phyloP scores from a whole-genome alignment of 2,797 vertebrate genomes.

The Sebastes trivittatus region DNA sequence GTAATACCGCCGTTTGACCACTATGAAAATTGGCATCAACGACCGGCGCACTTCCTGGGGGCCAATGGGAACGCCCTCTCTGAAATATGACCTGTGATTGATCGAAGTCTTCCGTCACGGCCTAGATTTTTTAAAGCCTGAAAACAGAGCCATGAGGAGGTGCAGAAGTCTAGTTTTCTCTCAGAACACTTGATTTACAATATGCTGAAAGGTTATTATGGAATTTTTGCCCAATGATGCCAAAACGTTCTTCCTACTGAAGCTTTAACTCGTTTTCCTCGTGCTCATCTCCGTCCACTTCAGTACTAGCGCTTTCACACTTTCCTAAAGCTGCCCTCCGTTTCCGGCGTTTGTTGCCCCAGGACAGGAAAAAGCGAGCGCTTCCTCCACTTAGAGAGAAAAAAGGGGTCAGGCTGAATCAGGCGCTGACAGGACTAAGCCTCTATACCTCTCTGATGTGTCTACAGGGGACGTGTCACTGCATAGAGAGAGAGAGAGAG shows the following conservation, averaged over 20 bases:
- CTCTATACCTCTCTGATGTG: conserved; percentile 75
- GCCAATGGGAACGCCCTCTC: too few relatives aligned
- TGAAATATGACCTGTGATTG: too few relatives aligned
- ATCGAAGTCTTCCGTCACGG: accelerated
- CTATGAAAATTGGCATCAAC: too few relatives aligned
- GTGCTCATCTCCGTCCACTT: conserved; percentile 11
- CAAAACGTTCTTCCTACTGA: too few relatives aligned
- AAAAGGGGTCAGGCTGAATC: conserved; percentile 79
- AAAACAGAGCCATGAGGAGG: too few relatives aligned
- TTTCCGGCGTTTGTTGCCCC: conserved; percentile 70
- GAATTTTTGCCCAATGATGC: too few relatives aligned
- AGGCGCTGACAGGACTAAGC: conserved; percentile 84
- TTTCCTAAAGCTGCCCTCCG: conserved; percentile 29
- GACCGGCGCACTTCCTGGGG: accelerated
- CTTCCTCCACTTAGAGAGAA: conserved; percentile 80
- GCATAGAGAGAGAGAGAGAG: conserved; percentile 2
- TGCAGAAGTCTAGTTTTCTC: accelerated
- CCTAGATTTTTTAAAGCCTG: too few relatives aligned
- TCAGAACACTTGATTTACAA: too few relatives aligned
- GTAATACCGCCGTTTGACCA: too few relatives aligned
- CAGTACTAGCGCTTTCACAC: conserved; percentile 48
- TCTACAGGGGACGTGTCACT: conserved; percentile 74
- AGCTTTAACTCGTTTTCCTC: neutral
- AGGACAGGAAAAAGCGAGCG: conserved; percentile 80
- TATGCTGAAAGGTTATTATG: too few relatives aligned